Base-by-base conservation (phyloP, 2,797 vertebrate species). In the Artibeus jamaicensis region DNA sequence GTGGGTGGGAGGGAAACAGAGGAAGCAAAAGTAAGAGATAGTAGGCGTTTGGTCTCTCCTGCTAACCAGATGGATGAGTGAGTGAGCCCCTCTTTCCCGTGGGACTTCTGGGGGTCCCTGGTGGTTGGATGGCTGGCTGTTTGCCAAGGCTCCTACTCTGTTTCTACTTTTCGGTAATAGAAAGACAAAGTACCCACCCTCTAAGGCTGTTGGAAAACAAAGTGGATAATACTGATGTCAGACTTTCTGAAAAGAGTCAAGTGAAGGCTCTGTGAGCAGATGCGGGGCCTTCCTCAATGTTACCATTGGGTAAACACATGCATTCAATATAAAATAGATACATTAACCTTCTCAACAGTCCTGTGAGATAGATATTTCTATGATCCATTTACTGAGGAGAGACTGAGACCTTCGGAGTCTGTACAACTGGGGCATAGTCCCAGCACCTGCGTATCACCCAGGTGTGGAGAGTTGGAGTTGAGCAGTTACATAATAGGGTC, bases 161-260 rank as follows among this genome's bases (percentile, higher is more conserved):
- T 46, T 87, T 62, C 44, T n/a, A 74, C n/a, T 15, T 65, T 78
- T 86, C 46, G 67, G 26, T 48, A 42, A 29, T 9, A n/a, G 3
- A 2, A 78, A 5, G 44, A 46, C 71, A 57, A 71, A 50, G 37
- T 10, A 22, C 2, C 68, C 42, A 50, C 9, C 2, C 15, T 53
- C 11, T 26, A 42, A 76, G 24, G 32, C 32, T 57, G 6, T 3
- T n/a, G 62, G 24, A 50, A 89, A 68, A 79, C 71, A 74, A 53
- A 42, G 32, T 15, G 67, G 70, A 32, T 73, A 84, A 62, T n/a
- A 55, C 0, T 10, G 34, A 68, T 19, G 15, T 91, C 71, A 62
- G 42, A 14, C 62, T 77, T 79, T 65, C 86, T 48, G 53, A 68
- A 55, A 65, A 65, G 83, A 79, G 9, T 62, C 44, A 55, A 62